A percentile compares a stretch with the other conserved stretches of the same genome.
These are phyloP conservation scores for Dermolepida albohirtum DNA, from an alignment of 2,888 invertebrate genomes.

Conservation along the genomic window DNA sequence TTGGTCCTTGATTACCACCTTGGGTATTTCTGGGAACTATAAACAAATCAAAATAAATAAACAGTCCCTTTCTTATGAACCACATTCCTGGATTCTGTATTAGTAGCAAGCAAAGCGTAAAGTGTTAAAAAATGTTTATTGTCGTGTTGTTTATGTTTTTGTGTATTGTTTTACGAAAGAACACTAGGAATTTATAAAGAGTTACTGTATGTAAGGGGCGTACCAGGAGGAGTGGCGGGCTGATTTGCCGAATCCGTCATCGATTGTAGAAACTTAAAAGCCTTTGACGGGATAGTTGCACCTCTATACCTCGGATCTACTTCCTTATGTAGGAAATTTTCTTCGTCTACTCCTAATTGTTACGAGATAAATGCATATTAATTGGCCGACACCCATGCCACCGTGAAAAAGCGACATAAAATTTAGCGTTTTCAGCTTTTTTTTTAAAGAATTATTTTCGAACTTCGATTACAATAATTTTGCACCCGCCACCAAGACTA, in stretches of 20 bases:
- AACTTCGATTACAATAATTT: slow-evolving; percentile 17
- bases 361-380: slow-evolving; percentile 31
- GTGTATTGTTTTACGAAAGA: slow-evolving; percentile 17
- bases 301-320: slow-evolving; percentile 74
- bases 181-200: slow-evolving; percentile 17
- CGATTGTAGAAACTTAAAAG: slow-evolving; percentile 75
- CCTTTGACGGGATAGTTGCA: slow-evolving; percentile 75
- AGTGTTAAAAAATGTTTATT: slow-evolving; percentile 12
- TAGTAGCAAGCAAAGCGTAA: slow-evolving; percentile 34
- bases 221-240: slow-evolving; percentile 58
- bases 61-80: not conserved
- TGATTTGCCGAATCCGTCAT: slow-evolving; percentile 69
- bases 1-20: slow-evolving; percentile 55
- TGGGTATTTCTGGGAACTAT: slow-evolving; percentile 37
- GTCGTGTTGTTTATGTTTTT: slow-evolving; percentile 7
- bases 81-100: not conserved
- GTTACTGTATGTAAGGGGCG: slow-evolving; percentile 39
- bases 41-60: slow-evolving; percentile 15
- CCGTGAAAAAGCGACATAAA: slow-evolving; percentile 4
- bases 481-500: slow-evolving; percentile 20
- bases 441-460: not conserved
- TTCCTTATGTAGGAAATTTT: slow-evolving; percentile 69
- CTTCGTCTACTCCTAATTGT: slow-evolving; percentile 66
- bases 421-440: not conserved
- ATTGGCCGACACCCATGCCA: slow-evolving; percentile 16